Conservation (phyloP, 1,140 invertebrate genomes). For the Sycophaga agraensis region DNA sequence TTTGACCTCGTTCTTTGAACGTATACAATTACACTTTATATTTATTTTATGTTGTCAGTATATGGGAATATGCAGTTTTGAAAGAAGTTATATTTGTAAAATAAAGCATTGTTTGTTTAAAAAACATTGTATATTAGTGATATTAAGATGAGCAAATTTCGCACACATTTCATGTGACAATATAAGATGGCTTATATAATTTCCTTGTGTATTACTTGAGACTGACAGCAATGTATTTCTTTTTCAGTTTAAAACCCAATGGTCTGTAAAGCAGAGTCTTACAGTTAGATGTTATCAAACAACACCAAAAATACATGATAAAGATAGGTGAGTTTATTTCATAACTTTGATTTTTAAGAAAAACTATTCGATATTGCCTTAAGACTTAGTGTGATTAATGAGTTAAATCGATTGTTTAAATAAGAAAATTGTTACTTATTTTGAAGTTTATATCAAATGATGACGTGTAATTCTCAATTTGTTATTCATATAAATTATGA, state of each 20-base stretch:
- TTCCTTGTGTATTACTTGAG: constrained; percentile 6
- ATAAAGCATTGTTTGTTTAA: constrained; percentile 35
- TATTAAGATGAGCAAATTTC: no score
- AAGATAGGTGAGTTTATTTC: constrained; percentile 39
- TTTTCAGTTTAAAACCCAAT: constrained; percentile 52
- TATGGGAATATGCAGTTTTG: no score
- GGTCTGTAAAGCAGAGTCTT: constrained; percentile 40
- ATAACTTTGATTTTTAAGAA: background rate
- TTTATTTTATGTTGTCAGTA: no score
- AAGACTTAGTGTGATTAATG: background rate
- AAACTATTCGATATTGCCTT: background rate
- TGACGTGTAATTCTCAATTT: no score
- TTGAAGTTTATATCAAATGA: no score
- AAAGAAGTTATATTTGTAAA: no score
- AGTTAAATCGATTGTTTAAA: no score
- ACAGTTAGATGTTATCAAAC: constrained; percentile 40
- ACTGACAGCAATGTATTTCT: constrained; percentile 9
- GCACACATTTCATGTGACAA: constrained; percentile 31
- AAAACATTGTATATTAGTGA: constrained; percentile 10
- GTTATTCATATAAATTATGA: no score
- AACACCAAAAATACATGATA: constrained; percentile 34
- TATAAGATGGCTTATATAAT: constrained; percentile 48
- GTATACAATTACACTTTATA: no score
- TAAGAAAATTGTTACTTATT: no score
- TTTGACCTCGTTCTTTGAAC: background rate